Base-by-base conservation (phyloP, 2,888 invertebrate genomes). In the Parnassius apollo region DNA sequence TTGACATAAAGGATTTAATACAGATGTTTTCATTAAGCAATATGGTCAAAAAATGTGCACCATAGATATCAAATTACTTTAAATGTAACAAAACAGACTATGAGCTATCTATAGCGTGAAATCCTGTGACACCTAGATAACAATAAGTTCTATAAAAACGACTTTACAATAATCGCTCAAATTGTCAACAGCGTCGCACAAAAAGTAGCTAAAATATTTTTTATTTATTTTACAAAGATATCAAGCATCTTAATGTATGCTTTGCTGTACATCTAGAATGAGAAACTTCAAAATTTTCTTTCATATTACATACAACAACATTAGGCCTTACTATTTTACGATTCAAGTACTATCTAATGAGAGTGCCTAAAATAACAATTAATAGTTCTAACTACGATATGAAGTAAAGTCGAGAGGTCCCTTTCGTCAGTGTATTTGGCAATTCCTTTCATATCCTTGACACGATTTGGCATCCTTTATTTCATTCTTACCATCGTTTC, bases 351-450 rank as follows among this genome's bases (percentile, higher is more conserved):
- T 69, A 67, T 68, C 69, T 71, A 67, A 58, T 62, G 65, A 67
- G 62, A 65, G 67, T 68, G 68, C 56, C 64, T 71, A 70, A 57
- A 65, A 59, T 59, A 66, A 68, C 65, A 61, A 65, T 66, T 65
- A 66, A 71, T 66, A 70, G 64, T 67, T 73, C 79, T 83, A 84
- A 66, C 83, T 88, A 88, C 81, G 89, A 90, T 91, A 91, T 90
- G 91, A 87, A 88, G 79, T 83, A 80, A 71, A 76, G 73, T 83
- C 71, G 80, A 83, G 78, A 82, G 89, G 89, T 90, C 89, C 88
- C 88, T 69, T 81, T 81, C 76, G 75, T 84, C 78, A 76, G 67
- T 76, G 74, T 76, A 75, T 76, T 90, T 90, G 89, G 89, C 89
- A 86, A 78, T 70, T 76, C 66, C 69, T 69, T 70, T 66, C 74